A percentile compares a stretch with the other conserved stretches of the same genome.
phyloP scores from a whole-genome alignment of 2,113 vertebrate genomes.

The Clarias macrocephalus region DNA sequence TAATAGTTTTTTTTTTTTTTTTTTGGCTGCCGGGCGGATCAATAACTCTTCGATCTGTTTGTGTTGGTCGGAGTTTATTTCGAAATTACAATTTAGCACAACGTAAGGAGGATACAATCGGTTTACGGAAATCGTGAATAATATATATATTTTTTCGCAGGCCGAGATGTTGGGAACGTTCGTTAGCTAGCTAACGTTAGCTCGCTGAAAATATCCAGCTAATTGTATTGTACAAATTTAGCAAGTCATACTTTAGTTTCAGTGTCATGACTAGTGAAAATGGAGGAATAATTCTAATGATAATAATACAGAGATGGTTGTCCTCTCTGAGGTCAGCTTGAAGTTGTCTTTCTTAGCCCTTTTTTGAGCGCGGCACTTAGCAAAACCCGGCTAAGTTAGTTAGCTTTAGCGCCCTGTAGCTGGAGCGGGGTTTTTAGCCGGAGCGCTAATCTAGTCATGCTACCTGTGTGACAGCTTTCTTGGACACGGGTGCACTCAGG shows the following conservation, averaged over 20 bases:
- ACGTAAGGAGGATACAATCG: neutral
- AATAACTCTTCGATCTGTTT: slow-evolving; percentile 22
- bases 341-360: neutral
- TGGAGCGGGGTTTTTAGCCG: neutral
- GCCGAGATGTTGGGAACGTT: slow-evolving; percentile 20
- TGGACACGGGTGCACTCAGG: slow-evolving; percentile 5
- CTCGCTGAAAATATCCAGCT: slow-evolving; percentile 34
- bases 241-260: neutral
- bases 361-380: slow-evolving; percentile 37
- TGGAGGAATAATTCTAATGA: neutral
- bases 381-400: slow-evolving; percentile 11
- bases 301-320: neutral
- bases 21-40: slow-evolving; percentile 17
- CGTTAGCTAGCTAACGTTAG: slow-evolving; percentile 32
- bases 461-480: slow-evolving; percentile 45
- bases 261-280: neutral
- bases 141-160: neutral
- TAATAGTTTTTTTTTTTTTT: neutral
- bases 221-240: neutral
- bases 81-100: neutral
- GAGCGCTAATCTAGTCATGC: slow-evolving; percentile 29
- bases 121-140: too few species aligned
- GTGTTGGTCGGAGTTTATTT: neutral
- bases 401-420: slow-evolving; percentile 11
- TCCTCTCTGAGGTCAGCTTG: neutral